phyloP scores from a whole-genome alignment of 2,888 invertebrate species.

The Calephelis perditalis region DNA sequence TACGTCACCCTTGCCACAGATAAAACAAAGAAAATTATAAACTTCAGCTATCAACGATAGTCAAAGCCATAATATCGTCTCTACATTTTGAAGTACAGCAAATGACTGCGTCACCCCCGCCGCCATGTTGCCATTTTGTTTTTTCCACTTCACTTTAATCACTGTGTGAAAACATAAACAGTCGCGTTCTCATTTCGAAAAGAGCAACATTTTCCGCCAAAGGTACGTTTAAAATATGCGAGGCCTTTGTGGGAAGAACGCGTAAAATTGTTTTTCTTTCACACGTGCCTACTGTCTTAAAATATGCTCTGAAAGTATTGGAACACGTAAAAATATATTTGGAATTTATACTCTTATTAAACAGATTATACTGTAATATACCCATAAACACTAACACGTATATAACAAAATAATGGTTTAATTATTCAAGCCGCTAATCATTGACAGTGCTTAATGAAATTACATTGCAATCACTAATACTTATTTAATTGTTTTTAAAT shows the following conservation, averaged over 20 bases:
- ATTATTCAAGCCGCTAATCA: too few relatives aligned
- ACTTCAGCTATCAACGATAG: slow-evolving; percentile 54
- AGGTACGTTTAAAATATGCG: slow-evolving; percentile 41
- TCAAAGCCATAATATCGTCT: slow-evolving; percentile 52
- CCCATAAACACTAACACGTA: too few relatives aligned
- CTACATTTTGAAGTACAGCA: slow-evolving; percentile 41
- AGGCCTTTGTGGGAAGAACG: slow-evolving; percentile 36
- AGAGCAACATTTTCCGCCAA: slow-evolving; percentile 54
- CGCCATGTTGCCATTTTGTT: slow-evolving; percentile 62
- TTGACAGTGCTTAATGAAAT: too few relatives aligned
- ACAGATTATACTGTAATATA: too few relatives aligned
- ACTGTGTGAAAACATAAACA: slow-evolving; percentile 69
- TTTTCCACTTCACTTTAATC: slow-evolving; percentile 77
- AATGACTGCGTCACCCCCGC: slow-evolving; percentile 39
- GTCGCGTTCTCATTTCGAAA: slow-evolving; percentile 66
- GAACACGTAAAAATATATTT: background rate
- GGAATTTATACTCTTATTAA: background rate
- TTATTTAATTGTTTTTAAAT: too few relatives aligned
- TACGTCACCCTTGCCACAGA: slow-evolving; percentile 25
- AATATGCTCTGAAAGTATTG: slow-evolving; percentile 1
- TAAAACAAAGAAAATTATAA: slow-evolving; percentile 58
- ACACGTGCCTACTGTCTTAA: slow-evolving; percentile 21
- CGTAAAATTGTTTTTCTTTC: slow-evolving; percentile 33
- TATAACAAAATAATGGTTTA: too few relatives aligned
- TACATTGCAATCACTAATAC: too few relatives aligned